A percentile compares a stretch with the other conserved stretches of the same genome.
Conservation (phyloP, 1,140 invertebrate genomes). For the Belonocnema kinseyi region DNA sequence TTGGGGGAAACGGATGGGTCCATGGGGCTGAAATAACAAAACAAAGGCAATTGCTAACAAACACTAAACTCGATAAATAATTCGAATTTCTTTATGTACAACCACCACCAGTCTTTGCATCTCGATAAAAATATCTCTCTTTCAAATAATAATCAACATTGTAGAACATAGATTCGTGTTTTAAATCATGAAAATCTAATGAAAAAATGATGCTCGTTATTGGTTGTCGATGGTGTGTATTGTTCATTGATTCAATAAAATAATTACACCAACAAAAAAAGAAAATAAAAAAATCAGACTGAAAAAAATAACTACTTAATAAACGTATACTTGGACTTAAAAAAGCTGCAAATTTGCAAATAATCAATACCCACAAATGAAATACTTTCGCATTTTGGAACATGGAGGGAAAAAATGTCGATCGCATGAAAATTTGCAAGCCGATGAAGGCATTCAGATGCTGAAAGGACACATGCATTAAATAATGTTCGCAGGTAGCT, state of each 20-base stretch:
- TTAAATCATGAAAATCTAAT: not conserved
- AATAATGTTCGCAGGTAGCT: slow-evolving; percentile 18
- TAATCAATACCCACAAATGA: not conserved
- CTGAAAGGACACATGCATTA: slow-evolving; percentile 15
- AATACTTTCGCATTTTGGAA: not conserved
- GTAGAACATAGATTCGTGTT: not conserved
- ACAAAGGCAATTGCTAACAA: slow-evolving; percentile 78
- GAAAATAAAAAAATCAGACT: not conserved
- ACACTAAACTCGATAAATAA: slow-evolving; percentile 69
- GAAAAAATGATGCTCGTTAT: slow-evolving; percentile 10
- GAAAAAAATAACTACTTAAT: not conserved
- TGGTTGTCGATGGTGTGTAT: not conserved
- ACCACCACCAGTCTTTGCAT: slow-evolving; percentile 60
- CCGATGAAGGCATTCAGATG: slow-evolving; percentile 9
- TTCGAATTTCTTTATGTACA: slow-evolving; percentile 57
- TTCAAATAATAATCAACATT: not conserved
- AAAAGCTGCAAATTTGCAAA: slow-evolving; percentile 33
- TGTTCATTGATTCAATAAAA: not conserved
- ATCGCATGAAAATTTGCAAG: slow-evolving; percentile 44
- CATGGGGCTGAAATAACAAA: slow-evolving; percentile 82
- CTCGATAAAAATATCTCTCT: not conserved
- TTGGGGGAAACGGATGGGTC: slow-evolving; percentile 77
- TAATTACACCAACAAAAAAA: not conserved
- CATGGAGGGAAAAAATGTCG: slow-evolving; percentile 37
- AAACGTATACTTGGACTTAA: not conserved